Evolutionary conservation across 1,140 invertebrate genomes (phyloP), one percentile per base, ranked within the genome.

Genomic region (Heliothis virescens): DNA sequence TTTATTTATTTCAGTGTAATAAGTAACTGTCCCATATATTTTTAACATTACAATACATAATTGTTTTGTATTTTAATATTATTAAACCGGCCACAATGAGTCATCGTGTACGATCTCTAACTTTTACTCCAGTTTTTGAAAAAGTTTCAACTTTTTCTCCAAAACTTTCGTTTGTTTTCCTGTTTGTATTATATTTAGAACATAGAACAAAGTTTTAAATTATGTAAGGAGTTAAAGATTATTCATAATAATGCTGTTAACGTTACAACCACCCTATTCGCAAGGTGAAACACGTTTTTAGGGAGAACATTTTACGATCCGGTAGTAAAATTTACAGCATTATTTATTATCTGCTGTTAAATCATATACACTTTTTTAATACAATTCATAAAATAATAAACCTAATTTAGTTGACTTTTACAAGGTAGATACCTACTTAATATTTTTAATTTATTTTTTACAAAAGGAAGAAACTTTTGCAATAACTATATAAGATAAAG

Each of bases 101-200:
- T 85, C 79, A 85, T 81, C 50, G 26, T 78, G 74, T 78, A 57
- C 26, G 18, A 53, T 50, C 57, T 72, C 34, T 53, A 65, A 78
- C 75, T 78, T 76, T 78, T 69, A 48, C 75, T 53, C 26, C 11
- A 73, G 63, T 52, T 41, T 41, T 41, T 41, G 34, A 47, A 18
- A 62, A 74, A 72, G 69, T 72, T 72, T 57, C 7, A 13, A 50
- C 18, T 52, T 69, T 57, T 69, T 69, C 65, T 12, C 21, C 52
- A 9, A 69, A 50, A 26, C 16, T 62, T 47, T 67, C 3, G 63
- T 41, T 41, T n/a, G 13, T n/a, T 69, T 26, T 15, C 10, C 21
- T 69, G 52, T 53, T 18, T 69, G 12, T 21, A 50, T 69, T 50
- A 5, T 52, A 21, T 21, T 52, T 48, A 11, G 1, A 50, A 52